phyloP scores from a whole-genome alignment of 1,140 invertebrate species.

The Marisa cornuarietis region DNA sequence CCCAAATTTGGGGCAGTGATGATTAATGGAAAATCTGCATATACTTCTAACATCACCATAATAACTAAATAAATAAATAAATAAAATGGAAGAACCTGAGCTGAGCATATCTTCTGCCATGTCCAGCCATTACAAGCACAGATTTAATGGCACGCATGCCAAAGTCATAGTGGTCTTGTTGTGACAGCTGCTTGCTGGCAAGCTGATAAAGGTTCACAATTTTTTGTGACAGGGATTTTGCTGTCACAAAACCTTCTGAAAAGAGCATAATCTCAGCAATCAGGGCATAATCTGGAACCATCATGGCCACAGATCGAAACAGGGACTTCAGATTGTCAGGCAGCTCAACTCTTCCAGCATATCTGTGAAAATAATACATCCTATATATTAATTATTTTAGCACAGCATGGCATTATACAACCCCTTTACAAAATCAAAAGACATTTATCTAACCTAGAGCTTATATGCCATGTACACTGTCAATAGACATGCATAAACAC shows the following conservation, averaged over 20 bases:
- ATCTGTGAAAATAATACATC: slow-evolving; percentile 32
- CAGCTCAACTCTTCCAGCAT: slow-evolving; percentile 74
- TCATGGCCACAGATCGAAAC: slow-evolving; percentile 89
- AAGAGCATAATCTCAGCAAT: slow-evolving; percentile 92
- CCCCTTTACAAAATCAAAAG: not conserved
- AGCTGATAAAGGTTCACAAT: slow-evolving; percentile 91
- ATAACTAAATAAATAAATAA: not conserved
- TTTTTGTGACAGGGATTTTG: slow-evolving; percentile 83
- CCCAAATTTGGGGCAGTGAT: too few species aligned
- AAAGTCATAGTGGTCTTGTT: slow-evolving; percentile 94
- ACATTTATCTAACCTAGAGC: not conserved
- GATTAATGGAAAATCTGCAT: too few species aligned
- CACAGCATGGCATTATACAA: not conserved
- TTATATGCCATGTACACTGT: too few species aligned
- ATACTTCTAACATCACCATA: too few species aligned
- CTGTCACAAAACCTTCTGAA: slow-evolving; percentile 88
- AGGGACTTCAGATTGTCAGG: slow-evolving; percentile 72
- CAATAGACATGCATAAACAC: too few species aligned
- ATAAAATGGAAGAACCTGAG: slow-evolving; percentile 40
- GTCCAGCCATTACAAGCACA: slow-evolving; percentile 66
- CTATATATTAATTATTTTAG: not conserved
- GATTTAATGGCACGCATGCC: slow-evolving; percentile 82
- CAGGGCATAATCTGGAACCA: slow-evolving; percentile 90
- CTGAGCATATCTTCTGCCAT: slow-evolving; percentile 56
- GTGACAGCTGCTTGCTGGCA: slow-evolving; percentile 88